phyloP scores from a whole-genome alignment of 2,888 invertebrate species.

The Oligia strigilis region DNA sequence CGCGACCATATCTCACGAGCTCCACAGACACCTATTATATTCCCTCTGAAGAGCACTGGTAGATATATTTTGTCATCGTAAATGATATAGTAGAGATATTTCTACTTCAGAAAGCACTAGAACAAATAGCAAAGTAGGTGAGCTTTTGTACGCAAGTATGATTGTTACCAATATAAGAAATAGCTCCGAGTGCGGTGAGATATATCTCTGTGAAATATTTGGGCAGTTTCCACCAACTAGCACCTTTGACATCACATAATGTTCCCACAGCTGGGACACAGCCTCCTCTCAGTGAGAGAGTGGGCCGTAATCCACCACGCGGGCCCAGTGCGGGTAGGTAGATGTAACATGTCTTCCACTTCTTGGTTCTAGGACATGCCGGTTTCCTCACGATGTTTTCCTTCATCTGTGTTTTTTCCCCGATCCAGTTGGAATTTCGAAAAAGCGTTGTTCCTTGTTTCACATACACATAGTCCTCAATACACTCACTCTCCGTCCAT shows the following conservation, averaged over 20 bases:
- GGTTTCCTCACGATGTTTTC: too few relatives aligned
- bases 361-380: too few relatives aligned
- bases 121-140: slow-evolving; percentile 26
- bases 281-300: too few relatives aligned
- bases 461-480: too few relatives aligned
- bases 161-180: slow-evolving; percentile 18
- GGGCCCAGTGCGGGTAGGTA: too few relatives aligned
- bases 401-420: not conserved
- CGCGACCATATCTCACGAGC: slow-evolving; percentile 58
- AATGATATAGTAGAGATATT: slow-evolving; percentile 24
- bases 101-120: slow-evolving; percentile 13
- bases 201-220: slow-evolving; percentile 12
- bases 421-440: not conserved
- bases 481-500: too few relatives aligned
- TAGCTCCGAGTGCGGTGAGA: not conserved
- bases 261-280: too few relatives aligned
- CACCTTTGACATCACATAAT: not conserved
- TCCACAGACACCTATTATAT: slow-evolving; percentile 46
- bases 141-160: slow-evolving; percentile 21
- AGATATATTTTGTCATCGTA: slow-evolving; percentile 37
- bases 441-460: too few relatives aligned
- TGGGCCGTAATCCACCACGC: too few relatives aligned
- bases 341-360: too few relatives aligned
- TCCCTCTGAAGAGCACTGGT: slow-evolving; percentile 23
- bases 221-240: not conserved